Conservation (phyloP, 2,888 invertebrate genomes). For the Platycheirus albimanus region DNA sequence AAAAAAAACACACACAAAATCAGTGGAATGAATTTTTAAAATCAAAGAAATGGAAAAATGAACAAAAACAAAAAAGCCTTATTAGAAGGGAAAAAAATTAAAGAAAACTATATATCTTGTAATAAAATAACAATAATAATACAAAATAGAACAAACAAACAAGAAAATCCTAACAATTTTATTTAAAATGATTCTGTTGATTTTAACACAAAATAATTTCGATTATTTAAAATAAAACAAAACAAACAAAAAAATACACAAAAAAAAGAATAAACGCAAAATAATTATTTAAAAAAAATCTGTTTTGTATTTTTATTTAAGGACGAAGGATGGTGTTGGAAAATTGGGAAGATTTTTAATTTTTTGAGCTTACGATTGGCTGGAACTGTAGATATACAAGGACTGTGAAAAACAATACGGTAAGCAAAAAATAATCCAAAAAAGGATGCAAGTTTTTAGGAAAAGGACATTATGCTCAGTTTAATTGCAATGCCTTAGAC, state of each 20-base stretch:
- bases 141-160: slow-evolving; percentile 60
- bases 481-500: too few relatives aligned
- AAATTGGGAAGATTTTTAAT: slow-evolving; percentile 7
- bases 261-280: slow-evolving; percentile 70
- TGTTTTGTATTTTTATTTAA: slow-evolving; percentile 38
- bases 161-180: slow-evolving; percentile 75
- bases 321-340: not conserved
- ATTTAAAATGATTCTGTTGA: slow-evolving; percentile 75
- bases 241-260: slow-evolving; percentile 49
- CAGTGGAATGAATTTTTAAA: slow-evolving; percentile 47
- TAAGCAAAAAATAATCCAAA: too few relatives aligned
- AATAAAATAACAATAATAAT: slow-evolving; percentile 64
- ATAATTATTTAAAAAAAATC: slow-evolving; percentile 70
- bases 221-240: slow-evolving; percentile 75
- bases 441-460: too few relatives aligned
- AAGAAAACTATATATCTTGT: slow-evolving; percentile 61
- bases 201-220: slow-evolving; percentile 76
- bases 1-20: slow-evolving; percentile 20
- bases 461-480: too few relatives aligned
- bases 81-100: slow-evolving; percentile 43
- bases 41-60: slow-evolving; percentile 48
- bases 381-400: too few relatives aligned
- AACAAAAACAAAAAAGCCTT: slow-evolving; percentile 48
- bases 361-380: not conserved
- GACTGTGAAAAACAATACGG: too few relatives aligned